phyloP scores from a whole-genome alignment of 2,797 vertebrate genomes.

The Micrastur ruficollis region DNA sequence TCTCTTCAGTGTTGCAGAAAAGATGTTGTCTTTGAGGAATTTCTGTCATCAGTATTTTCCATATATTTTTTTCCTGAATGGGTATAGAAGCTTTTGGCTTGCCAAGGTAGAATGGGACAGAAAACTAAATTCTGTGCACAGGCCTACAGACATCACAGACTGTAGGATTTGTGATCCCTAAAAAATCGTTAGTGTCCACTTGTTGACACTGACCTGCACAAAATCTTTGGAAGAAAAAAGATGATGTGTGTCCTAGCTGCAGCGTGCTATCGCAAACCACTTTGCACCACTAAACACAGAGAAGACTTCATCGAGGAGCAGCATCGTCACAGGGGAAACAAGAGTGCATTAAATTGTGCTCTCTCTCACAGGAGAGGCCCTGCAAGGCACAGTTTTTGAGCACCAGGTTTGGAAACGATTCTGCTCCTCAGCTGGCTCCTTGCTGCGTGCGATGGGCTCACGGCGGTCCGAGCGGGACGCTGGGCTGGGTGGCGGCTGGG shows the following conservation, averaged over 20 bases:
- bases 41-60: neutral
- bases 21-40: neutral
- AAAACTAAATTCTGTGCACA: neutral
- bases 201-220: neutral
- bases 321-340: neutral
- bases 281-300: neutral
- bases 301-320: neutral
- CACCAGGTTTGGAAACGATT: neutral
- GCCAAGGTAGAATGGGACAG: neutral
- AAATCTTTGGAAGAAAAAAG: neutral
- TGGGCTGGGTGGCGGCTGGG: neutral
- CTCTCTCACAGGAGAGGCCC: neutral
- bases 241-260: fast-evolving
- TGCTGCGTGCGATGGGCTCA: fast-evolving
- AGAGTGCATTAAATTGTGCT: neutral
- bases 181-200: neutral
- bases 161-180: neutral
- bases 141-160: neutral
- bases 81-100: neutral
- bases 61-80: neutral
- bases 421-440: neutral
- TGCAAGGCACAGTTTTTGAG: neutral
- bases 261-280: neutral
- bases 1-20: neutral
- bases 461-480: fast-evolving